These are phyloP conservation scores for Dynastes maya DNA, from an alignment of 2,888 invertebrate species.

Conservation along the genomic window DNA sequence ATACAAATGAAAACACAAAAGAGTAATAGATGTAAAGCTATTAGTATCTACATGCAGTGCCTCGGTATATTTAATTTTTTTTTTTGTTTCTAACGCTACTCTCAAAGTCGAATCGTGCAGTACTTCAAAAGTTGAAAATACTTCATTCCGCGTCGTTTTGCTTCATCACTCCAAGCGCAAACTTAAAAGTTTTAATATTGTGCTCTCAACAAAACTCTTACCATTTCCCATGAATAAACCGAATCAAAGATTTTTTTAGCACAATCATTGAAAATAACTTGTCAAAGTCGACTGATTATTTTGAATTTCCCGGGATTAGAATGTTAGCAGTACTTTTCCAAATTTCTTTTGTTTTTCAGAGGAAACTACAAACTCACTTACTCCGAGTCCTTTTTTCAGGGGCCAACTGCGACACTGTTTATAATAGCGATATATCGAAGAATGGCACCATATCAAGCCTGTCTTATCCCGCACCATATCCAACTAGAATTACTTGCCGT, in stretches of 20 bases:
- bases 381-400: constrained; percentile 71
- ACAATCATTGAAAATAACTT: neutral
- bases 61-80: neutral
- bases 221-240: neutral
- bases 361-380: too few species aligned
- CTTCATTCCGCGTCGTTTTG: constrained; percentile 12
- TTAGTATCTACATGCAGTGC: constrained; percentile 5
- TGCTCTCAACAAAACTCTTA: neutral
- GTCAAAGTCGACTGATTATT: too few species aligned
- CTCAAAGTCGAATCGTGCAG: neutral
- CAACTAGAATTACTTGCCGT: constrained; percentile 85
- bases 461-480: constrained; percentile 88
- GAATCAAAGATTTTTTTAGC: neutral
- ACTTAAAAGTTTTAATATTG: constrained; percentile 7
- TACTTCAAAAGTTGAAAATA: constrained; percentile 18
- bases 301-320: too few species aligned
- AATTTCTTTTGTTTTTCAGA: too few species aligned
- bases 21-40: neutral
- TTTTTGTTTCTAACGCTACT: constrained; percentile 10
- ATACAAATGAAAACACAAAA: too few species aligned
- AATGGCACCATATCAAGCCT: constrained; percentile 90
- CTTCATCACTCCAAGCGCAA: neutral
- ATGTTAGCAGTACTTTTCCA: too few species aligned
- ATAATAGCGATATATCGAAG: constrained; percentile 85
- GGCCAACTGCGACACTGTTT: constrained; percentile 84